phyloP scores from a whole-genome alignment of 2,797 vertebrate species.

The Rhynchotus rufescens region DNA sequence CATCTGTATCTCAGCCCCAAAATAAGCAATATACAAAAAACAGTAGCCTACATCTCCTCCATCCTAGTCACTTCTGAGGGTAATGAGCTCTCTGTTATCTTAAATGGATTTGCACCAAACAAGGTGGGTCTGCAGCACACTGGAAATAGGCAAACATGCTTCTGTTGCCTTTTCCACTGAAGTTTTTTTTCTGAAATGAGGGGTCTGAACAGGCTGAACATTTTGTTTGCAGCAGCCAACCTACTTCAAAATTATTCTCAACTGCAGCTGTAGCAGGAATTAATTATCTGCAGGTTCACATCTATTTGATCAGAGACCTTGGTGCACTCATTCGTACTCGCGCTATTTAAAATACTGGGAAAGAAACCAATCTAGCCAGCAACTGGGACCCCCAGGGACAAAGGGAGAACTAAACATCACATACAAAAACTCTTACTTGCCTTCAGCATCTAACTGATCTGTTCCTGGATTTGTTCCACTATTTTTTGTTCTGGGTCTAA shows the following conservation, averaged over 20 bases:
- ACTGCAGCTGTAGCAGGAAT: slow-evolving; percentile 15
- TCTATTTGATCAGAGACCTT: slow-evolving; percentile 21
- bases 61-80: neutral
- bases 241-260: neutral
- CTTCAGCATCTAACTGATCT: slow-evolving; percentile 11
- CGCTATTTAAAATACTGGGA: neutral
- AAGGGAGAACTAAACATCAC: neutral
- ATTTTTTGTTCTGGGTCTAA: neutral
- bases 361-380: neutral
- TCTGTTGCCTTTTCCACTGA: neutral
- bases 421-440: neutral
- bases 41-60: neutral
- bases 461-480: slow-evolving; percentile 17
- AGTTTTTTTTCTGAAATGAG: neutral
- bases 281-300: neutral
- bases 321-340: neutral
- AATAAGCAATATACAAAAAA: neutral
- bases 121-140: neutral
- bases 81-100: neutral
- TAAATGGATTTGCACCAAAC: neutral
- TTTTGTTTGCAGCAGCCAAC: neutral
- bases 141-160: neutral
- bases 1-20: neutral
- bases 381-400: neutral
- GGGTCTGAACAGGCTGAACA: accelerated